These are phyloP conservation scores for Lacerta viridis DNA, from an alignment of 2,797 vertebrate species.

Conservation along the genomic window DNA sequence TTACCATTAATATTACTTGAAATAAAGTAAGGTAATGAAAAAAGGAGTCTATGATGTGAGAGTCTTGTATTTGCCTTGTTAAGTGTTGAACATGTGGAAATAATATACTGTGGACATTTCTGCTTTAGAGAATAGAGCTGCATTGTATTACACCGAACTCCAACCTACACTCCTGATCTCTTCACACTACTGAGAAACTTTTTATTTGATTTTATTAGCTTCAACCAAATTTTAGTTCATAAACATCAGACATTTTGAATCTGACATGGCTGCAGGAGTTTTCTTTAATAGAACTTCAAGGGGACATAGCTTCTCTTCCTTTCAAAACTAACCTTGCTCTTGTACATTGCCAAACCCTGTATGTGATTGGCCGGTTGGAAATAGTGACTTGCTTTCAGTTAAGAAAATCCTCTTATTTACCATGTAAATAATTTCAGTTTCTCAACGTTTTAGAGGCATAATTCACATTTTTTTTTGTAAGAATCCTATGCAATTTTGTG, in stretches of 20 bases:
- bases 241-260: slow-evolving; percentile 81
- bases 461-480: slow-evolving; percentile 85
- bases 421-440: slow-evolving; percentile 83
- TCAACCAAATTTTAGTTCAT: slow-evolving; percentile 80
- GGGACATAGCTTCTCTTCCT: slow-evolving; percentile 89
- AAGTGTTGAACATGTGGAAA: slow-evolving; percentile 93
- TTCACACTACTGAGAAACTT: slow-evolving; percentile 92
- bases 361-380: slow-evolving; percentile 79
- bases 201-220: slow-evolving; percentile 87
- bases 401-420: slow-evolving; percentile 76
- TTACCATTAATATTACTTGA: slow-evolving; percentile 87
- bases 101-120: slow-evolving; percentile 86
- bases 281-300: slow-evolving; percentile 82
- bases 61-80: slow-evolving; percentile 94
- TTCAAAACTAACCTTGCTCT: slow-evolving; percentile 90
- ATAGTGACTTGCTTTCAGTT: slow-evolving; percentile 81
- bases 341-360: slow-evolving; percentile 84
- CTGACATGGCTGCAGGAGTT: slow-evolving; percentile 77
- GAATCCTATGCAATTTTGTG: slow-evolving; percentile 93
- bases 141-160: slow-evolving; percentile 86
- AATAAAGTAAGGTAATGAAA: slow-evolving; percentile 84
- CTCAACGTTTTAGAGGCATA: slow-evolving; percentile 83
- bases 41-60: slow-evolving; percentile 88
- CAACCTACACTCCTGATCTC: slow-evolving; percentile 87
- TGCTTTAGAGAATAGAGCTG: slow-evolving; percentile 86